phyloP scores from a whole-genome alignment of 1,140 invertebrate genomes.

The Eubasilissa regina region DNA sequence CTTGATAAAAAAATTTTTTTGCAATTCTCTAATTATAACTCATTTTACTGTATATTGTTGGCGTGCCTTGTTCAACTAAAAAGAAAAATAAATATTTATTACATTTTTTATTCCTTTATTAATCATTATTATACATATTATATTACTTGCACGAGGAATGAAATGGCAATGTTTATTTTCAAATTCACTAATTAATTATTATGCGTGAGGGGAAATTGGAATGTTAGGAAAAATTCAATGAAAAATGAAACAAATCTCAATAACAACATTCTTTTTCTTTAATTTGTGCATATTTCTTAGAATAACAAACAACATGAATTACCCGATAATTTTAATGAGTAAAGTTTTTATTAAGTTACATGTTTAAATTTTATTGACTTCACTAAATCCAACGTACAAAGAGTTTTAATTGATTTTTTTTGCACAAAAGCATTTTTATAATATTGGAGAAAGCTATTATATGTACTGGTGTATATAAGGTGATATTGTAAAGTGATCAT shows the following conservation, averaged over 20 bases:
- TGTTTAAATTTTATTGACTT: slow-evolving; percentile 31
- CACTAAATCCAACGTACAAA: slow-evolving; percentile 6
- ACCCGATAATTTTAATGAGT: slow-evolving; percentile 54
- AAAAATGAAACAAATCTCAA: slow-evolving; percentile 25
- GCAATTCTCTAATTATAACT: too few species aligned
- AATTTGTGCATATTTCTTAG: slow-evolving; percentile 60
- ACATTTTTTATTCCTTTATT: too few species aligned
- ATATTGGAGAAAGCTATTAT: slow-evolving; percentile 31
- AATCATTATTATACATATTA: too few species aligned
- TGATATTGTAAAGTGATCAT: slow-evolving; percentile 9
- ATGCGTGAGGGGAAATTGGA: too few species aligned
- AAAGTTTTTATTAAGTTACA: slow-evolving; percentile 24
- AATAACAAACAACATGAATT: slow-evolving; percentile 58
- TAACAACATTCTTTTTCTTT: slow-evolving; percentile 57
- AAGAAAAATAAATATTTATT: too few species aligned
- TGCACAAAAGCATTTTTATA: slow-evolving; percentile 32
- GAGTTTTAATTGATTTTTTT: slow-evolving; percentile 21
- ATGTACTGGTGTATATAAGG: neutral
- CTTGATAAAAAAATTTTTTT: too few species aligned
- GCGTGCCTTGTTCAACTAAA: too few species aligned
- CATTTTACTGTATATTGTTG: too few species aligned
- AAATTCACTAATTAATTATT: too few species aligned
- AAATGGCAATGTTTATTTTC: too few species aligned
- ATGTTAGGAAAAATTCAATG: too few species aligned
- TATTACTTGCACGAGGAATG: too few species aligned